phyloP scores from a whole-genome alignment of 2,797 vertebrate genomes.

The Uromys caudimaculatus region DNA sequence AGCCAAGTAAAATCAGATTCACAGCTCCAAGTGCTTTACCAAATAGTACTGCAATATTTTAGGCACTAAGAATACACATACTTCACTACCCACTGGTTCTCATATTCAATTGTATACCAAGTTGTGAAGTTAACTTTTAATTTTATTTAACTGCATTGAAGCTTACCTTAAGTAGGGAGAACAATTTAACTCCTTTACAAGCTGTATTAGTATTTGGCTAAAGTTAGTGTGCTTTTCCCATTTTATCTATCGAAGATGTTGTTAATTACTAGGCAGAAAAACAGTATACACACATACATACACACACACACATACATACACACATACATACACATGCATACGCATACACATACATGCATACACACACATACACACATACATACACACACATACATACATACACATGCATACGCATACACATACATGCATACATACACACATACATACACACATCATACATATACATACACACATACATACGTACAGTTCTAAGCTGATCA shows the following conservation, averaged over 20 bases:
- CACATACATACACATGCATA: no score
- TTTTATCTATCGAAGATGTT: not conserved
- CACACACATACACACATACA: no score
- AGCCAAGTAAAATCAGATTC: not conserved
- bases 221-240: not conserved
- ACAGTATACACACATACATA: not conserved
- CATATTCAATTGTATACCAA: slow-evolving; percentile 21
- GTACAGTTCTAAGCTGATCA: not conserved
- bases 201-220: slow-evolving; percentile 35
- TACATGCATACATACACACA: not conserved
- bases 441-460: not conserved
- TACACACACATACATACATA: no score
- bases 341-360: no score
- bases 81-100: not conserved
- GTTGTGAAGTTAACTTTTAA: slow-evolving; percentile 56
- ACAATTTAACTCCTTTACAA: slow-evolving; percentile 52
- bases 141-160: slow-evolving; percentile 49
- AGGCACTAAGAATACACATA: not conserved
- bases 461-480: not conserved
- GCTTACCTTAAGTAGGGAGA: slow-evolving; percentile 16
- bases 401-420: no score
- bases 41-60: not conserved
- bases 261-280: not conserved
- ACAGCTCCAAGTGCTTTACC: not conserved
- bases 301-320: not conserved